A percentile compares a stretch with the other conserved stretches of the same genome.
Evolutionary conservation across 2,113 vertebrate species (phyloP).

Genomic region (Callithrix jacchus): DNA sequence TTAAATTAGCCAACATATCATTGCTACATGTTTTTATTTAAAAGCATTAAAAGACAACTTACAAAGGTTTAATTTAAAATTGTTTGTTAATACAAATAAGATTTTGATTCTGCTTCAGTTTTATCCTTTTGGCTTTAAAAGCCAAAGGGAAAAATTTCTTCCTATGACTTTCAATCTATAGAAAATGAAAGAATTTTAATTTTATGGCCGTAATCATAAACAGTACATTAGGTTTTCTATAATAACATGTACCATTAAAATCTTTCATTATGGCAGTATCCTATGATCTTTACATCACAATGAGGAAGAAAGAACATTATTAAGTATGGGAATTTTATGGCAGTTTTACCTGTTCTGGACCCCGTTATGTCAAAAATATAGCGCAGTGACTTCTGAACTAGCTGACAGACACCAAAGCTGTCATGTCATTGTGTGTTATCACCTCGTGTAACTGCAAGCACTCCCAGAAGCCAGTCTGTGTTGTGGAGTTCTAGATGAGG

Average conservation of each 20-base stretch:
- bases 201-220: slow-evolving; percentile 67
- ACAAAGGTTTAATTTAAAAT: background rate
- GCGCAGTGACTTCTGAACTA: slow-evolving; percentile 68
- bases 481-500: slow-evolving; percentile 90
- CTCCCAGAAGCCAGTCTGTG: slow-evolving; percentile 87
- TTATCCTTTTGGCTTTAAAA: slow-evolving; percentile 46
- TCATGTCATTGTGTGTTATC: slow-evolving; percentile 79
- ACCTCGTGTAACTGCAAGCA: slow-evolving; percentile 81
- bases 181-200: slow-evolving; percentile 60
- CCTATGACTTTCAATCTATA: slow-evolving; percentile 40
- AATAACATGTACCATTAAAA: slow-evolving; percentile 64
- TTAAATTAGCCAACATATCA: slow-evolving; percentile 4
- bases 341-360: slow-evolving; percentile 85
- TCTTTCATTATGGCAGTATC: slow-evolving; percentile 33
- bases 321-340: slow-evolving; percentile 53
- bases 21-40: slow-evolving; percentile 27
- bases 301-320: slow-evolving; percentile 34
- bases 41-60: background rate
- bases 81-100: background rate
- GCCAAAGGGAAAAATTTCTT: slow-evolving; percentile 31
- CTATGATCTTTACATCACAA: background rate
- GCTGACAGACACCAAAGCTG: slow-evolving; percentile 79
- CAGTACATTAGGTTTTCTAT: slow-evolving; percentile 67
- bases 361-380: slow-evolving; percentile 78
- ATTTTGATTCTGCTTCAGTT: background rate